Evolutionary conservation across 2,888 invertebrate species (phyloP).

Genomic region (Megalurothrips usitatus): DNA sequence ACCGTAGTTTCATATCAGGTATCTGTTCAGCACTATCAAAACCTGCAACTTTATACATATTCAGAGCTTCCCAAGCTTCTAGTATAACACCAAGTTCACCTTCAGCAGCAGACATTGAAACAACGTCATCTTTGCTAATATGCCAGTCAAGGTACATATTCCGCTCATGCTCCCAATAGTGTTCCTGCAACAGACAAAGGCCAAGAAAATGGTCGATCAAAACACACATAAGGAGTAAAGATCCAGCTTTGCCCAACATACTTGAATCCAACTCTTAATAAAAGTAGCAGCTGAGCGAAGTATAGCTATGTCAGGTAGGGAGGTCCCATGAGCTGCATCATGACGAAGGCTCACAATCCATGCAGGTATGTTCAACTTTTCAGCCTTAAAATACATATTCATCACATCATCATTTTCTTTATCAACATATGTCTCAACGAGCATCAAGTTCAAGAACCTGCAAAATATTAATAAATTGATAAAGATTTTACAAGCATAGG

Average conservation of each 20-base stretch:
- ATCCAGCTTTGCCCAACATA: constrained; percentile 40
- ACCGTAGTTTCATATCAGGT: neutral
- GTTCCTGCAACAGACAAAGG: constrained; percentile 44
- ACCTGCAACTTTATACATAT: neutral
- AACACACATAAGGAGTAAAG: neutral
- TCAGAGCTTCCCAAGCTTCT: neutral
- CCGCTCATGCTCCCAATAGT: constrained; percentile 61
- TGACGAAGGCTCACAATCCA: constrained; percentile 78
- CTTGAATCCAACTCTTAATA: constrained; percentile 64
- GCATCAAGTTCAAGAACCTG: constrained; percentile 62
- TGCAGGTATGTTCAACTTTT: constrained; percentile 64
- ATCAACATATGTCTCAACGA: constrained; percentile 48
- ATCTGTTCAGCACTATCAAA: neutral
- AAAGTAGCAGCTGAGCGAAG: constrained; percentile 60
- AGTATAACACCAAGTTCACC: neutral
- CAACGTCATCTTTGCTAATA: neutral
- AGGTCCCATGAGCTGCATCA: constrained; percentile 67
- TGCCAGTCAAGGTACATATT: constrained; percentile 34
- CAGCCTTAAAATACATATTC: constrained; percentile 56
- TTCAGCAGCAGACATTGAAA: neutral
- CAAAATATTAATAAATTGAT: constrained; percentile 25
- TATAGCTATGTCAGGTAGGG: constrained; percentile 59
- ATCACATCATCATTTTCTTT: constrained; percentile 47
- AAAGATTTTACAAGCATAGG: neutral
- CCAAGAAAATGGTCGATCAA: neutral